Conservation (phyloP, 1,140 invertebrate species). For the Pissodes strobi region DNA sequence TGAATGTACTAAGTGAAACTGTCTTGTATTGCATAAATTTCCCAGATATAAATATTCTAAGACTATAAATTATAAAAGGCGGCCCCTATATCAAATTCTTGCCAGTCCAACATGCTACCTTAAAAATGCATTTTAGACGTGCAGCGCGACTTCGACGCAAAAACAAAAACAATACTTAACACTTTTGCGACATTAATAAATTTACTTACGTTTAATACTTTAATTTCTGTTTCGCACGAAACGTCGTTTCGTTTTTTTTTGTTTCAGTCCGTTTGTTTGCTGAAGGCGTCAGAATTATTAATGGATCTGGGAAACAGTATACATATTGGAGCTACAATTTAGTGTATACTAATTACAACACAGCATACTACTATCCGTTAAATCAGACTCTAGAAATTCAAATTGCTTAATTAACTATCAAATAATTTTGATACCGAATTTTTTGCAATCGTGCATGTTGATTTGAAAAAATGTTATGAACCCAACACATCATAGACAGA, state of each 20-base stretch:
- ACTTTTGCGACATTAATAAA: constrained; percentile 24
- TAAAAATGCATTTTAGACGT: constrained; percentile 18
- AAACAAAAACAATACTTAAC: constrained; percentile 22
- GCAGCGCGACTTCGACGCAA: constrained; percentile 13
- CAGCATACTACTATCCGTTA: too few relatives aligned
- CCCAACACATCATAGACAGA: too few relatives aligned
- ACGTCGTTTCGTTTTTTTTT: constrained; percentile 16
- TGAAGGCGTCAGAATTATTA: too few relatives aligned
- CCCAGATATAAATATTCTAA: constrained; percentile 9
- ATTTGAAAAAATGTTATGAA: too few relatives aligned
- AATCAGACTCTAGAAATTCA: too few relatives aligned
- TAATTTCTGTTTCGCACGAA: constrained; percentile 23
- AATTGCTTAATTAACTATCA: too few relatives aligned
- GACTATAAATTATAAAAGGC: constrained; percentile 13
- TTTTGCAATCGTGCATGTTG: too few relatives aligned
- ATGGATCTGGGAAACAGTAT: too few relatives aligned
- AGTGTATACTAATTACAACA: too few relatives aligned
- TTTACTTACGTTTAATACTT: constrained; percentile 21
- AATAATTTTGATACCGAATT: too few relatives aligned
- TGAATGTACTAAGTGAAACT: background rate
- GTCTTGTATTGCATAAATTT: background rate
- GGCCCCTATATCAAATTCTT: constrained; percentile 20
- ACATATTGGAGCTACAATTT: too few relatives aligned
- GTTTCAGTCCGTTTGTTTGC: too few relatives aligned
- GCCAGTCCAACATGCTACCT: constrained; percentile 24